Percentiles rank a stretch among this genome's conserved stretches.
Evolutionary conservation across 2,888 invertebrate genomes (phyloP).

Genomic region (Metallyticus violacea): DNA sequence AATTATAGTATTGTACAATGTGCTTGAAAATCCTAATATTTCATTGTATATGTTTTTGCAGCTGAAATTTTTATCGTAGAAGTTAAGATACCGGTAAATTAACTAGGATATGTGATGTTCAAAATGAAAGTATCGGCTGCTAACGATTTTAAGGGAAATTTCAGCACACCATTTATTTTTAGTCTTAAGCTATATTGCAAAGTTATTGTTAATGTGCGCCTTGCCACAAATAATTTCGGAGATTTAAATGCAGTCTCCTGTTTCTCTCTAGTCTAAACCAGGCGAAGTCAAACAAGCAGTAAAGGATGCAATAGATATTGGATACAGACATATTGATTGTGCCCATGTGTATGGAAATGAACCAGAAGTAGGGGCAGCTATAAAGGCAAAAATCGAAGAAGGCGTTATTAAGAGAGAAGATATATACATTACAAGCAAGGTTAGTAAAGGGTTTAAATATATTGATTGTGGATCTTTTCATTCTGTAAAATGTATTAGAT

Average conservation of each 20-base stretch:
- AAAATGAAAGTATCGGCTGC: too few relatives aligned
- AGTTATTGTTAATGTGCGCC: not conserved
- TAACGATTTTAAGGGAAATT: too few relatives aligned
- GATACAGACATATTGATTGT: conserved; percentile 80
- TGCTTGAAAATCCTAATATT: too few relatives aligned
- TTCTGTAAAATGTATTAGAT: too few relatives aligned
- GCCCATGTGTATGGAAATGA: conserved; percentile 72
- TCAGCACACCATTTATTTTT: not conserved
- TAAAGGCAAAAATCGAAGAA: conserved; percentile 61
- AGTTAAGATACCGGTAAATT: too few relatives aligned
- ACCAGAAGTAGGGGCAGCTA: conserved; percentile 68
- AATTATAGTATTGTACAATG: too few relatives aligned
- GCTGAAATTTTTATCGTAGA: too few relatives aligned
- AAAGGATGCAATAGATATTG: conserved; percentile 71
- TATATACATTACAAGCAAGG: conserved; percentile 67
- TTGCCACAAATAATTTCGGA: not conserved
- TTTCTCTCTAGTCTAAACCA: conserved; percentile 55
- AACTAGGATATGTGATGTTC: too few relatives aligned
- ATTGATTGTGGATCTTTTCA: too few relatives aligned
- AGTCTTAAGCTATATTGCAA: not conserved
- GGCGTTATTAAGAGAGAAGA: conserved; percentile 64
- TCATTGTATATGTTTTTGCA: too few relatives aligned
- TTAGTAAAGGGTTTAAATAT: conserved; percentile 22
- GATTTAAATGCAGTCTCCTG: not conserved
- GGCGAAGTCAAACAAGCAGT: conserved; percentile 68